A percentile compares a stretch with the other conserved stretches of the same genome.
Conservation (phyloP, 2,888 invertebrate genomes). For the Phortica magna region DNA sequence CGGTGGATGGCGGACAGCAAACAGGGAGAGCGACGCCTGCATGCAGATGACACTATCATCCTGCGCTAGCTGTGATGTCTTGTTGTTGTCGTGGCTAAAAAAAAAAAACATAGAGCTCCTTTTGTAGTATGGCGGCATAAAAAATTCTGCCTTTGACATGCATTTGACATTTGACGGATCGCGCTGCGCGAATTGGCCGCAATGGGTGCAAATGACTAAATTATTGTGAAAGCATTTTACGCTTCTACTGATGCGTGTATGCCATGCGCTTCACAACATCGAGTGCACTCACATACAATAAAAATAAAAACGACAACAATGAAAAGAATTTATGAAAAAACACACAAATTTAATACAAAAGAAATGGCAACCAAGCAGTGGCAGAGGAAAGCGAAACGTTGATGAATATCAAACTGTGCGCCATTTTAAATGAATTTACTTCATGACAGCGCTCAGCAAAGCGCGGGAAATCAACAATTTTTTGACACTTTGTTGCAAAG, state of each 20-base stretch:
- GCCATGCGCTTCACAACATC: background rate
- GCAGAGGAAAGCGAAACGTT: background rate
- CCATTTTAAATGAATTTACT: slow-evolving; percentile 71
- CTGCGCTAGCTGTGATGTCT: slow-evolving; percentile 53
- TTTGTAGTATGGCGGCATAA: slow-evolving; percentile 11
- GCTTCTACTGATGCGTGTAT: background rate
- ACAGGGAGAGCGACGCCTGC: slow-evolving; percentile 38
- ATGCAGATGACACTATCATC: slow-evolving; percentile 55
- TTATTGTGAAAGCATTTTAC: slow-evolving; percentile 27
- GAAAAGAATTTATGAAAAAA: slow-evolving; percentile 8
- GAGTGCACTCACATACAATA: background rate
- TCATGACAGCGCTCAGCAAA: slow-evolving; percentile 54
- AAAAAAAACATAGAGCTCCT: slow-evolving; percentile 8
- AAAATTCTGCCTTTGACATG: slow-evolving; percentile 74
- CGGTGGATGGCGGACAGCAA: slow-evolving; percentile 41
- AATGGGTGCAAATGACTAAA: slow-evolving; percentile 38
- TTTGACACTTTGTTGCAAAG: slow-evolving; percentile 21
- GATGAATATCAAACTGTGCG: slow-evolving; percentile 34
- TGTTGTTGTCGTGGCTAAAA: slow-evolving; percentile 41
- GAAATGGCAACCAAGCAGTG: background rate
- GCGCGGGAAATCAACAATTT: slow-evolving; percentile 6
- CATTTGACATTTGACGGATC: slow-evolving; percentile 78
- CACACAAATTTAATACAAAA: background rate
- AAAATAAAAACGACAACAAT: background rate
- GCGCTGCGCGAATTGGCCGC: slow-evolving; percentile 51